Conservation (phyloP, 1,140 invertebrate genomes). For the Sycophaga agraensis region DNA sequence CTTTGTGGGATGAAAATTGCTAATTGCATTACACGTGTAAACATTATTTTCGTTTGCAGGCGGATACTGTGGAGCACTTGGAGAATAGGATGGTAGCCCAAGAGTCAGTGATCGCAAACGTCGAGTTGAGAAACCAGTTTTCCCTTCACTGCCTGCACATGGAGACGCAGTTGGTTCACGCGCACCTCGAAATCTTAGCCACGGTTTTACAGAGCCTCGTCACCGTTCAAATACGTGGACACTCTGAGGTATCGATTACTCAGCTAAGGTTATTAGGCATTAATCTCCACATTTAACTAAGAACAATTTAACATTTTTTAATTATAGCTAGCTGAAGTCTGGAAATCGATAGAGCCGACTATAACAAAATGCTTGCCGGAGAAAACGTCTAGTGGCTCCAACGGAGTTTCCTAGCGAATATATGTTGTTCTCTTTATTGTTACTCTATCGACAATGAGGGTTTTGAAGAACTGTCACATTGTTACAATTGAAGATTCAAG, state of each 20-base stretch:
- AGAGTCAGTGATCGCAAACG: conserved; percentile 70
- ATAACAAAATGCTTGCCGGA: conserved; percentile 61
- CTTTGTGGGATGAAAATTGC: no score
- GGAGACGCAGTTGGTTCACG: conserved; percentile 73
- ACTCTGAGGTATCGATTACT: conserved; percentile 62
- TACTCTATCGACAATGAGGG: background rate
- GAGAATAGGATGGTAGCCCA: conserved; percentile 72
- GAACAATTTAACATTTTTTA: background rate
- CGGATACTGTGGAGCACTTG: conserved; percentile 67
- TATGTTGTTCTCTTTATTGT: background rate
- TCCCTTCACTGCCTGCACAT: conserved; percentile 72
- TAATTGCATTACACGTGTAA: no score
- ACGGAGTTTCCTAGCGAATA: conserved; percentile 46
- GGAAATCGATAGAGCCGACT: conserved; percentile 62
- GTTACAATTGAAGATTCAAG: background rate
- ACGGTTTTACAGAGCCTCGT: conserved; percentile 65
- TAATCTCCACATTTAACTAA: no score
- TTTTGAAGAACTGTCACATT: background rate
- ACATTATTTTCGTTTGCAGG: no score
- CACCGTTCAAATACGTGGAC: conserved; percentile 63
- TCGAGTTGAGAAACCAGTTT: conserved; percentile 71
- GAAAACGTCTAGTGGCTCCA: conserved; percentile 48
- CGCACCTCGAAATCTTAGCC: conserved; percentile 68
- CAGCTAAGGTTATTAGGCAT: background rate
- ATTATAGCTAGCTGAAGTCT: conserved; percentile 61